Base-by-base conservation (phyloP, 2,113 vertebrate species). In the Sclerurus mexicanus region DNA sequence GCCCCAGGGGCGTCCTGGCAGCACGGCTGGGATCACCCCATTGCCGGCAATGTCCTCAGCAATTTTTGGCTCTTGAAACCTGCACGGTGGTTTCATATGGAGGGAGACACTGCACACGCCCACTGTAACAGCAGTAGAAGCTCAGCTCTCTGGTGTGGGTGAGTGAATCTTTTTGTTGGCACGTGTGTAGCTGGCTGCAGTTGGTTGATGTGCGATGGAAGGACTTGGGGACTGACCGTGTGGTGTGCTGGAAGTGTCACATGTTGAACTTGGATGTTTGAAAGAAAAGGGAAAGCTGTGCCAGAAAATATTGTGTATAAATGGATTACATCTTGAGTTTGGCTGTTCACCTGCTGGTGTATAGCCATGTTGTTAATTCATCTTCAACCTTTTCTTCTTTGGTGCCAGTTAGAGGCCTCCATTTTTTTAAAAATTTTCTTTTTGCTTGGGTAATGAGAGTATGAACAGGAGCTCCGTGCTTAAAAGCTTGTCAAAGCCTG, bases 1-100 rank as follows among this genome's bases (percentile, higher is more conserved):
- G 76, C 68, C 75, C 33, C 44, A 58, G 46, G 23, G 33, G 15
- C 0, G 0, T 49, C 0, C 10, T 58, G 71, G 37, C 12, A 30
- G 76, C 40, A 33, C 31, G 66, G 46, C 2, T 1, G 79, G 31
- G 72, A 53, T 44, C 71, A 40, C 53, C 46, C 40, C 25, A 3
- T 27, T n/a, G 16, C 8, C 5, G 52, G 52, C 40, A 69, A 16
- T 1, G 1, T 63, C 62, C 49, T 53, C 52, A 37, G 39, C 12
- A 35, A 5, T 73, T 72, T 37, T 1, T 3, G 80, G 59, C 62
- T 64, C 59, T 60, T 68, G 40, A 24, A 69, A 8, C 50, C 31
- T 49, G 30, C 35, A 5, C 2, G 0, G 67, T 58, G 76, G 40
- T 77, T 78, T 31, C 24, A 3, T 20, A 46, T 73, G 74, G 85